Percentiles rank a stretch among this genome's conserved stretches.
Conservation (phyloP, 2,888 invertebrate species). For the Heteromurus nitidus region DNA sequence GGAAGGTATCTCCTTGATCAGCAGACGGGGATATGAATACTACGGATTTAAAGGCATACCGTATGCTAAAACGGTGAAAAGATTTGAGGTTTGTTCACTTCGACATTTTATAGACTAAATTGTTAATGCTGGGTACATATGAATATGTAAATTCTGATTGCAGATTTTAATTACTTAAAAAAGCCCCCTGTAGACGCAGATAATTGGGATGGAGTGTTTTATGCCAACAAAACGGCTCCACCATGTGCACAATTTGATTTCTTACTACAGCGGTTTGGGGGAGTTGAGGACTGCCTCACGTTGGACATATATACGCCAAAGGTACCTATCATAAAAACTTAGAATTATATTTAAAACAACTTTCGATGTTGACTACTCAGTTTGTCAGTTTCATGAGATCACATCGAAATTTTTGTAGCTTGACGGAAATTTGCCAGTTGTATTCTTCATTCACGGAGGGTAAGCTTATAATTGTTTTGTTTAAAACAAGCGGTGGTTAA, state of each 20-base stretch:
- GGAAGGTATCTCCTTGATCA: slow-evolving; percentile 1
- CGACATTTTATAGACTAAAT: neutral
- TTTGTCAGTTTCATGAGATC: no score
- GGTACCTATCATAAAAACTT: no score
- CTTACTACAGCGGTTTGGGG: neutral
- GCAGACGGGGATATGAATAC: slow-evolving; percentile 16
- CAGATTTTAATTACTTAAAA: no score
- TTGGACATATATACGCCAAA: slow-evolving; percentile 41
- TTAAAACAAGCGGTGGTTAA: no score
- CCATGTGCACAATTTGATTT: slow-evolving; percentile 16
- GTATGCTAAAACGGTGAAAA: slow-evolving; percentile 6
- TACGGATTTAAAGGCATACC: slow-evolving; percentile 30
- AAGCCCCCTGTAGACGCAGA: neutral
- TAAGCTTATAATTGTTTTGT: no score
- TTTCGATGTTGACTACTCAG: no score
- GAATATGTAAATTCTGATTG: neutral
- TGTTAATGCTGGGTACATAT: neutral
- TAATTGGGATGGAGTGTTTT: slow-evolving; percentile 23
- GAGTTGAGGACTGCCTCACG: slow-evolving; percentile 42
- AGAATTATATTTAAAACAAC: neutral
- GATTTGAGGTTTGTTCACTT: slow-evolving; percentile 29
- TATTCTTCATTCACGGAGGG: slow-evolving; percentile 59
- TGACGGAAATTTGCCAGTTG: slow-evolving; percentile 48
- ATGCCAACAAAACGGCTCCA: slow-evolving; percentile 8
- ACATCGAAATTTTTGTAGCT: no score